A percentile compares a stretch with the other conserved stretches of the same genome.
These are phyloP conservation scores for Orchestia grillus DNA, from an alignment of 1,140 invertebrate species.

Conservation along the genomic window DNA sequence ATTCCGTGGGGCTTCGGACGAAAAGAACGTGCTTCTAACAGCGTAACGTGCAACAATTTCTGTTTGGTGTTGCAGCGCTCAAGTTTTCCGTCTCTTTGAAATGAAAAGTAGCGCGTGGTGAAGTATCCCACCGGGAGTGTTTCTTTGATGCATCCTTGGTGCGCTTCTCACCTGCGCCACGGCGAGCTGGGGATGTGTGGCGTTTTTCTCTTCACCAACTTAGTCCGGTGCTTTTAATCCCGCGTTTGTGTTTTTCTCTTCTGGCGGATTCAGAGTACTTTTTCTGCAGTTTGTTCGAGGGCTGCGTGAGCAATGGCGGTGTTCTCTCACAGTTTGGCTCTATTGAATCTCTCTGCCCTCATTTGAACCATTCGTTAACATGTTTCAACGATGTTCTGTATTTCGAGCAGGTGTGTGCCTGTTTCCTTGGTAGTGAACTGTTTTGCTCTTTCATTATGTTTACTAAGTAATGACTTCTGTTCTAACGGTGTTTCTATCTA, in stretches of 20 bases:
- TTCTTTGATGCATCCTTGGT: slow-evolving; percentile 7
- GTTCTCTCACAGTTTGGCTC: background rate
- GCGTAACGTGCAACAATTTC: slow-evolving; percentile 7
- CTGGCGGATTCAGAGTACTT: background rate
- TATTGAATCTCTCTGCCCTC: background rate
- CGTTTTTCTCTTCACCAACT: background rate
- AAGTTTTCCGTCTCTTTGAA: background rate
- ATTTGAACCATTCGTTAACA: background rate
- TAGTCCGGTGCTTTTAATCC: background rate
- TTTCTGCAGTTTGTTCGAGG: background rate
- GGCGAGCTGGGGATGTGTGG: background rate
- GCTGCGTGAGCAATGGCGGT: background rate
- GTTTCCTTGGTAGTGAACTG: background rate
- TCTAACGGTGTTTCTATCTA: background rate
- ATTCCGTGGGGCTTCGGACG: slow-evolving; percentile 15
- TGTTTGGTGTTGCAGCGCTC: background rate
- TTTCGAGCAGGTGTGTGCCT: background rate
- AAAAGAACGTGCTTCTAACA: slow-evolving; percentile 33
- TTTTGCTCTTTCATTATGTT: background rate
- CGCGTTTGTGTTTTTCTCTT: background rate
- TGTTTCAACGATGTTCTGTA: background rate
- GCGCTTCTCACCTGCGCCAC: background rate
- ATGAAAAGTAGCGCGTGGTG: background rate
- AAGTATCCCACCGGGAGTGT: background rate
- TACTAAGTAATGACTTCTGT: background rate